phyloP scores from a whole-genome alignment of 1,140 invertebrate species.

The Panagrolaimus sp. region DNA sequence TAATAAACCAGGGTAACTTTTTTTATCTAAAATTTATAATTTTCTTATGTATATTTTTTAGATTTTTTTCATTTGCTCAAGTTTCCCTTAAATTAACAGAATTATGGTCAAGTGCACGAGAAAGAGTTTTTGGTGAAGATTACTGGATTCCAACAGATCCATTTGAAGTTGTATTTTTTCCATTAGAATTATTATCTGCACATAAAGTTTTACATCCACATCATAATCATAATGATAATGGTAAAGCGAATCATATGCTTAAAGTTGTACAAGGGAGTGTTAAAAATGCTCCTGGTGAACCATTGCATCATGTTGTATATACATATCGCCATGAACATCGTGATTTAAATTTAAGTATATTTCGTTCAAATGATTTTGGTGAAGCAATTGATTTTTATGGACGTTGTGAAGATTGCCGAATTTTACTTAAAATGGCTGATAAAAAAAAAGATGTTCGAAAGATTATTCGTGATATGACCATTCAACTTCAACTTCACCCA shows the following conservation, averaged over 20 bases:
- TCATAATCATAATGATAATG: no score
- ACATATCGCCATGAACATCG: conserved; percentile 14
- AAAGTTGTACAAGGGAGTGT: conserved; percentile 27
- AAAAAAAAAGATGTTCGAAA: conserved; percentile 38
- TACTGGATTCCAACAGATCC: conserved; percentile 28
- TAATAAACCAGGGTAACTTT: conserved; percentile 2
- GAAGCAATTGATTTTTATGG: conserved; percentile 45
- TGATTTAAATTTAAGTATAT: conserved; percentile 22
- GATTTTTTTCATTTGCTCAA: conserved; percentile 28
- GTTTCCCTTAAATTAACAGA: conserved; percentile 28
- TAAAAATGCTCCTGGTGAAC: conserved; percentile 23
- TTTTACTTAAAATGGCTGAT: conserved; percentile 36
- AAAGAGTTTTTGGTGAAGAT: conserved; percentile 31
- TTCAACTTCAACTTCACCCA: conserved; percentile 40
- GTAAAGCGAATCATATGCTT: conserved; percentile 6
- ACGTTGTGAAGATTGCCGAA: conserved; percentile 46
- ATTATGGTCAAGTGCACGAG: conserved; percentile 27
- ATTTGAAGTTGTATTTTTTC: conserved; percentile 25
- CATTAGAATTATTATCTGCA: conserved; percentile 23
- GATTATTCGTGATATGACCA: conserved; percentile 36
- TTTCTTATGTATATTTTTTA: conserved; percentile 19
- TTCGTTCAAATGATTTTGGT: conserved; percentile 28
- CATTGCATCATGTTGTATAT: conserved; percentile 25
- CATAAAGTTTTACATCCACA: conserved; percentile 22
- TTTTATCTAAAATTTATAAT: conserved; percentile 11